Conservation (phyloP, 2,113 vertebrate species). For the Carettochelys insculpta region DNA sequence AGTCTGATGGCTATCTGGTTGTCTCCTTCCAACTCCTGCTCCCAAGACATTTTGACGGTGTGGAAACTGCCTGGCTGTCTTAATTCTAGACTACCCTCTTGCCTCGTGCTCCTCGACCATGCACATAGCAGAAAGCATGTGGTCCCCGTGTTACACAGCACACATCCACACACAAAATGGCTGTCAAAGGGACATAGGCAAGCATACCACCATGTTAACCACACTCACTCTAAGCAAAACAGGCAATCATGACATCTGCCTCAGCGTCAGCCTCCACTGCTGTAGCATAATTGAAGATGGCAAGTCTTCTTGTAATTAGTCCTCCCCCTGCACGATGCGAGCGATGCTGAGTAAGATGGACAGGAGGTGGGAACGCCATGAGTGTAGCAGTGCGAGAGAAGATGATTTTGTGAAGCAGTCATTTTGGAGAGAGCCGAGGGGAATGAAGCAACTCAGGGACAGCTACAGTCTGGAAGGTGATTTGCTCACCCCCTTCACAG, state of each 20-base stretch:
- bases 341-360: neutral
- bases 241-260: neutral
- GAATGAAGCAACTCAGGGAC: neutral
- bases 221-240: neutral
- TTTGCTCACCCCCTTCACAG: neutral
- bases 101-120: neutral
- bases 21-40: neutral
- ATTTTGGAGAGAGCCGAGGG: neutral
- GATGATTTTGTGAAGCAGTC: neutral
- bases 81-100: neutral
- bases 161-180: neutral
- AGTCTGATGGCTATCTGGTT: neutral
- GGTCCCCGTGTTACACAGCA: neutral
- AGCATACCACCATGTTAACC: fast-evolving
- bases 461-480: neutral
- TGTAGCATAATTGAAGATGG: neutral
- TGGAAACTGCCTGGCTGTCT: neutral
- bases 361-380: neutral
- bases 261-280: neutral
- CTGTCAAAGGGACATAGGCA: neutral
- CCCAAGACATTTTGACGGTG: neutral
- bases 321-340: fast-evolving
- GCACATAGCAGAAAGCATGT: neutral
- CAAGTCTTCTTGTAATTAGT: fast-evolving
- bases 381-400: neutral